A percentile compares a stretch with the other conserved stretches of the same genome.
Conservation (phyloP, 2,888 invertebrate genomes). For the Punctoribates punctum region DNA sequence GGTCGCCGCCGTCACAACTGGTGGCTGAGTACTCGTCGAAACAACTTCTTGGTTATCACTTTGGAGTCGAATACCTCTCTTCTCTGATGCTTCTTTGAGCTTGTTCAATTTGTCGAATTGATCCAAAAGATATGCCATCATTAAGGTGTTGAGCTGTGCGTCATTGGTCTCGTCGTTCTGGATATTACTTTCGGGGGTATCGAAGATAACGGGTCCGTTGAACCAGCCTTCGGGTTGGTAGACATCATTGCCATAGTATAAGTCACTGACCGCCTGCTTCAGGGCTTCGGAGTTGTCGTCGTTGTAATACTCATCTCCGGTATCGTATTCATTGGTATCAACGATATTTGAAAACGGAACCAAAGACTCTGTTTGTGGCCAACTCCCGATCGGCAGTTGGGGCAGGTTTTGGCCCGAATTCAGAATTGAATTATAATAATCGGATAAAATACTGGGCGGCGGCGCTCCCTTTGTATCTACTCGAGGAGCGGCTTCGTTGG, state of each 20-base stretch:
- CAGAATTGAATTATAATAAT: constrained; percentile 27
- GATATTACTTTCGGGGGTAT: not conserved
- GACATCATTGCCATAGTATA: constrained; percentile 20
- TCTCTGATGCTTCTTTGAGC: not conserved
- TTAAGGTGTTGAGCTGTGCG: not conserved
- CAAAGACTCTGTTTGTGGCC: constrained; percentile 15
- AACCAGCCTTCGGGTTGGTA: constrained; percentile 32
- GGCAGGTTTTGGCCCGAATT: not conserved
- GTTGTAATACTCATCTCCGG: constrained; percentile 24
- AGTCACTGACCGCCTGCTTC: not conserved
- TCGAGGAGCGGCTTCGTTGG: not conserved
- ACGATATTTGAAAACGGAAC: not conserved
- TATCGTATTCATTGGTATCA: constrained; percentile 7
- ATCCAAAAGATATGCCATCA: constrained; percentile 23
- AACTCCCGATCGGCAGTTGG: not conserved
- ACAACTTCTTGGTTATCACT: not conserved
- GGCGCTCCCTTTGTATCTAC: not conserved
- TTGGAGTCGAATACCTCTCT: not conserved
- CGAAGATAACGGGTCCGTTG: constrained; percentile 11
- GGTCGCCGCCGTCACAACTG: not conserved
- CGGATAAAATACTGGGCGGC: constrained; percentile 17
- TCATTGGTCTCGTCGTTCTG: constrained; percentile 5
- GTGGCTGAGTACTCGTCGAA: not conserved
- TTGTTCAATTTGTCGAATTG: constrained; percentile 21
- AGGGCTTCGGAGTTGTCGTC: not conserved